A percentile compares a stretch with the other conserved stretches of the same genome.
phyloP scores from a whole-genome alignment of 1,140 invertebrate genomes.

The Dendroctonus ponderosae region DNA sequence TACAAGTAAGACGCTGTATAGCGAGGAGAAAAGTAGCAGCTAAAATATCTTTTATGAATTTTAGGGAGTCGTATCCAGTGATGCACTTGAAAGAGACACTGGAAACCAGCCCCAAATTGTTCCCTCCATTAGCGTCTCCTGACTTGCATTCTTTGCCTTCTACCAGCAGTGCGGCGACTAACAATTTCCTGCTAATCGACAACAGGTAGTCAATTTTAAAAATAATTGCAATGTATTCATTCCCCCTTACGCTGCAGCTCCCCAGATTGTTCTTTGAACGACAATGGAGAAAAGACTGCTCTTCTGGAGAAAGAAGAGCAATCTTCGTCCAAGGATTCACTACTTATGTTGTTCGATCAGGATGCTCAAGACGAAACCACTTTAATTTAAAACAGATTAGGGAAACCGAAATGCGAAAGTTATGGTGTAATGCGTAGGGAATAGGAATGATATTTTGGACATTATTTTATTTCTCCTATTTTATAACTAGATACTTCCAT shows the following conservation, averaged over 20 bases:
- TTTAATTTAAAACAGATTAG: constrained; percentile 58
- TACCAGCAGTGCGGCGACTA: constrained; percentile 60
- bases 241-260: constrained; percentile 50
- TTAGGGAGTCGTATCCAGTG: constrained; percentile 58
- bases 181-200: constrained; percentile 58
- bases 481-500: too few relatives aligned
- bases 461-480: too few relatives aligned
- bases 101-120: constrained; percentile 45
- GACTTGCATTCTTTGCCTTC: constrained; percentile 60
- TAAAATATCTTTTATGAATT: constrained; percentile 5
- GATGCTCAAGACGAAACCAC: constrained; percentile 73
- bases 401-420: too few relatives aligned
- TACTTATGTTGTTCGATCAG: constrained; percentile 67
- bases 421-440: too few relatives aligned
- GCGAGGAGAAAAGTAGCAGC: too few relatives aligned
- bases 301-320: constrained; percentile 43
- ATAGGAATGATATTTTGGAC: too few relatives aligned
- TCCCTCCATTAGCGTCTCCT: constrained; percentile 62
- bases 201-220: constrained; percentile 44
- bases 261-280: constrained; percentile 60
- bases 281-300: constrained; percentile 62
- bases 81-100: constrained; percentile 53
- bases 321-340: constrained; percentile 63
- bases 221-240: background rate
- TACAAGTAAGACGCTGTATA: constrained; percentile 51